Evolutionary conservation across 2,888 invertebrate genomes (phyloP).

Genomic region (Cancer borealis): DNA sequence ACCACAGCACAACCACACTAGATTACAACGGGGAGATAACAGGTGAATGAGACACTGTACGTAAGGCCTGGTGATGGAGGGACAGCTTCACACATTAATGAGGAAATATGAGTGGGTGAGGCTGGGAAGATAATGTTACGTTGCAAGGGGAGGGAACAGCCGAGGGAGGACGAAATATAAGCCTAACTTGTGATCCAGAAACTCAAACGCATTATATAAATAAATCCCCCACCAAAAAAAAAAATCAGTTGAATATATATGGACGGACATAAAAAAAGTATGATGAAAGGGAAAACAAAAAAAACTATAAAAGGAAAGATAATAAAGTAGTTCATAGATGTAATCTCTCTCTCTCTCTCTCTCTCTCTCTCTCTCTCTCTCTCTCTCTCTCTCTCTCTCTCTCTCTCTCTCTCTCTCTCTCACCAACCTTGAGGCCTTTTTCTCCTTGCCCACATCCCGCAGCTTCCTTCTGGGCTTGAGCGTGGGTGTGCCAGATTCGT

Average conservation of each 20-base stretch:
- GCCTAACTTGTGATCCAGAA: no score
- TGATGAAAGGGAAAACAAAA: neutral
- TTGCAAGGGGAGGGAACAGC: no score
- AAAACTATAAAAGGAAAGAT: neutral
- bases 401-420: conserved; percentile 10
- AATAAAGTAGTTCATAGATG: neutral
- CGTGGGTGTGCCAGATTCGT: conserved; percentile 32
- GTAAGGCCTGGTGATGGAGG: neutral
- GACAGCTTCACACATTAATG: neutral
- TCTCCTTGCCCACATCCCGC: neutral
- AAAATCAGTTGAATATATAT: no score
- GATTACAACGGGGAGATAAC: neutral
- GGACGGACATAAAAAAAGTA: no score
- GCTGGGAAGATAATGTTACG: no score
- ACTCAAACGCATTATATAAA: no score
- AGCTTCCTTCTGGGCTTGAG: conserved; percentile 49
- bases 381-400: conserved; percentile 34
- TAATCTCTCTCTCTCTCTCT: neutral
- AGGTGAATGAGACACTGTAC: neutral
- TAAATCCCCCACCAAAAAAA: no score
- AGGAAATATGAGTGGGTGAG: neutral
- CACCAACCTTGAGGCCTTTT: conserved; percentile 37
- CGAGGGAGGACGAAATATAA: no score
- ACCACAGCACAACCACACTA: neutral
- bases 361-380: conserved; percentile 34